phyloP scores from a whole-genome alignment of 2,113 vertebrate genomes.

The Chionomys nivalis region DNA sequence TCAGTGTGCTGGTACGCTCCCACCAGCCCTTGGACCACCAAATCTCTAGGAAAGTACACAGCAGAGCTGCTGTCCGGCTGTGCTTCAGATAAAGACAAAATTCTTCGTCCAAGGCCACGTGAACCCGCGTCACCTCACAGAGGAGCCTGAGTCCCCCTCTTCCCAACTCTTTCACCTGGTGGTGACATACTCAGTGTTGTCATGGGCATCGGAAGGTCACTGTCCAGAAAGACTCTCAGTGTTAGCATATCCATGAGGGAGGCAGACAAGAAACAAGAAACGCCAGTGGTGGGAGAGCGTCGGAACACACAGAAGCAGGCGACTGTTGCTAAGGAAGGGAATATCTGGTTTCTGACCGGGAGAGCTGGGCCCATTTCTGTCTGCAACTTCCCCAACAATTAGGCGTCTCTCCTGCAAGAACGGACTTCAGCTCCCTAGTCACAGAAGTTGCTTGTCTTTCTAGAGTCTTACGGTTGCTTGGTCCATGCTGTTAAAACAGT shows the following conservation, averaged over 20 bases:
- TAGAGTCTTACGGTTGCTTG: background rate
- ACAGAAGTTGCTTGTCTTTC: background rate
- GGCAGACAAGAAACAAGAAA: background rate
- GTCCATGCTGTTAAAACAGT: background rate
- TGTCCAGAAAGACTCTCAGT: background rate
- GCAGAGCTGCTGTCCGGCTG: background rate
- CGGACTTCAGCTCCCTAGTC: background rate
- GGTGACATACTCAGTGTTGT: background rate
- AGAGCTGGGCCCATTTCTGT: background rate
- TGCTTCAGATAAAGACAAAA: background rate
- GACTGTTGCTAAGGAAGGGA: background rate
- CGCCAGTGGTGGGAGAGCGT: background rate
- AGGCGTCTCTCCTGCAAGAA: fast-evolving
- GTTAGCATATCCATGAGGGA: background rate
- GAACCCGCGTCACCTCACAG: fast-evolving
- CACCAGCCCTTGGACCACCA: background rate
- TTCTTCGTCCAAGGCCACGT: background rate
- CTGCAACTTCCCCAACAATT: background rate
- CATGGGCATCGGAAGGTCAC: background rate
- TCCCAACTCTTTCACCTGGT: background rate
- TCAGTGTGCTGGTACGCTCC: background rate
- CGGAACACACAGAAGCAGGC: background rate
- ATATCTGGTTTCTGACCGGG: background rate
- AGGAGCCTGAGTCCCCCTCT: background rate
- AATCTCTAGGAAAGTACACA: too few relatives aligned